Base-by-base conservation (phyloP, 2,888 invertebrate species). In the Gisinianus flammeolus region DNA sequence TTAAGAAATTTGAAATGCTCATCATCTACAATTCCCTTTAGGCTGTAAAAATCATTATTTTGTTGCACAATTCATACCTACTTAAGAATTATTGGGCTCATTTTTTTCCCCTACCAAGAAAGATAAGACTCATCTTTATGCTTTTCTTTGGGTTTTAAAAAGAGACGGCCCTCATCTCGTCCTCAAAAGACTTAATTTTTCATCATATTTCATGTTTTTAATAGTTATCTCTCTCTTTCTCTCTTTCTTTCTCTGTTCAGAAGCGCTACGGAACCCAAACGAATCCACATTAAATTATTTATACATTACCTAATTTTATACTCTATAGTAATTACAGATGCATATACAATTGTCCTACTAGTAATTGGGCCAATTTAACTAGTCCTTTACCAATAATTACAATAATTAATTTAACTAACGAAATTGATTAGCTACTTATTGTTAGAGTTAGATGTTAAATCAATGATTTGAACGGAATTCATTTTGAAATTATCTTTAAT, bases 11-110 rank as follows among this genome's bases (percentile, higher is more conserved):
- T 54, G 54, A 54, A 54, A 54, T 54, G 54, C n/a, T 54, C 8
- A 12, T 12, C 19, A n/a, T n/a, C n/a, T n/a, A n/a, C n/a, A n/a
- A n/a, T 16, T 44, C 44, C 8, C 54, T 54, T 16, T 54, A n/a
- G 54, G 54, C 54, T 54, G 54, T 54, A 54, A 54, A 54, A 54
- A 54, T 54, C 54, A 54, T 54, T 54, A 54, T 54, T 54, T 54
- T 54, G 54, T 54, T 54, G 54, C 54, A n/a, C 54, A 54, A 54
- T 54, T 54, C 54, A 54, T 54, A 54, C 54, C 54, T 54, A 54
- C 54, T 54, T 54, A 54, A 54, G 54, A 54, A 54, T 54, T 54
- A 54, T 54, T 54, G 54, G 54, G 19, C 54, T 54, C 54, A 54
- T 54, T 54, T 54, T n/a, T n/a, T 54, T 54, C 54, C n/a, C 54